Evolutionary conservation across 2,888 invertebrate genomes (phyloP).

Genomic region (Apodemia hepburni): DNA sequence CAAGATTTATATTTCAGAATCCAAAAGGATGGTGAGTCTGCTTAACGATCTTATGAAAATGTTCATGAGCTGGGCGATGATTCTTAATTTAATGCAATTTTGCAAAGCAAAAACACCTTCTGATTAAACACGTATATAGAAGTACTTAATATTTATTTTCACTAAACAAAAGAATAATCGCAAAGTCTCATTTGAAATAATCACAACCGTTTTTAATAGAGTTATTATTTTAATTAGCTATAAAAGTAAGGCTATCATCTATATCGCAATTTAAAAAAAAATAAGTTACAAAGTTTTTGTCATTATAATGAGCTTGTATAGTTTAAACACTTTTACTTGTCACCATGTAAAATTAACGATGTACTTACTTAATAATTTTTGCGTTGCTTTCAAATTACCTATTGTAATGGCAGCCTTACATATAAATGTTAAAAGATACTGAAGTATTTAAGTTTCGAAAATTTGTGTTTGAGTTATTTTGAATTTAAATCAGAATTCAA

Average conservation of each 20-base stretch:
- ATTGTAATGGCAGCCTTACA: constrained; percentile 65
- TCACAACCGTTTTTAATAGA: constrained; percentile 41
- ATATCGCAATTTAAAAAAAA: not conserved
- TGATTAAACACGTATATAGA: not conserved
- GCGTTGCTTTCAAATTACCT: not conserved
- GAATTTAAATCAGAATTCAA: constrained; percentile 44
- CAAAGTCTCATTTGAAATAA: constrained; percentile 46
- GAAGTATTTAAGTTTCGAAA: constrained; percentile 27
- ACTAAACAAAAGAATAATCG: constrained; percentile 47
- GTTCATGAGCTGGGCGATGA: constrained; percentile 58
- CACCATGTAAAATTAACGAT: not conserved
- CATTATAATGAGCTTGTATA: not conserved
- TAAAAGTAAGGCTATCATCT: constrained; percentile 58
- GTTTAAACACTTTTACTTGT: not conserved
- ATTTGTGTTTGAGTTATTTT: not conserved
- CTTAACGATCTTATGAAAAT: constrained; percentile 58
- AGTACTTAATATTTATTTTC: constrained; percentile 21
- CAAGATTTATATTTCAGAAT: constrained; percentile 69
- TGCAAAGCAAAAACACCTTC: not conserved
- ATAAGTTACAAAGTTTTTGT: not conserved
- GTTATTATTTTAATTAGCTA: constrained; percentile 23
- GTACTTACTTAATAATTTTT: not conserved
- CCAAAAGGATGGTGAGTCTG: constrained; percentile 72
- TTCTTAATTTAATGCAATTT: constrained; percentile 36
- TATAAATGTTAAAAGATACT: constrained; percentile 52